These are phyloP conservation scores for Malacoctenus gilli DNA, from an alignment of 2,797 vertebrate genomes.

Conservation along the genomic window DNA sequence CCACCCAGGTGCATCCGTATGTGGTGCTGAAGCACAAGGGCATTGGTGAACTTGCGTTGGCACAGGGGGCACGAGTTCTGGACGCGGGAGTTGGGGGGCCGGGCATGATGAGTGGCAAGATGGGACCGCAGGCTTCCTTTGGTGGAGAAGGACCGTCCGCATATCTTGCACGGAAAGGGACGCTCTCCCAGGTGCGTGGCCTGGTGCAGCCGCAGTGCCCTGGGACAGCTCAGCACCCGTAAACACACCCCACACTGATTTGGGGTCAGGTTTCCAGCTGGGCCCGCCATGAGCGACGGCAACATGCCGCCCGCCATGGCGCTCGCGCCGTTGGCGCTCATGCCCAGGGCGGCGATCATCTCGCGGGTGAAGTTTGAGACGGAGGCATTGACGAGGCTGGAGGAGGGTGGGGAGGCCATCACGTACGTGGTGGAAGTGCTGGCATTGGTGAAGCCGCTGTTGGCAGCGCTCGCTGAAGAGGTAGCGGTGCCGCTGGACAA, in stretches of 20 bases:
- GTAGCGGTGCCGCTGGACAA: slow-evolving; percentile 56
- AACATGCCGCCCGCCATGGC: slow-evolving; percentile 61
- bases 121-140: slow-evolving; percentile 90
- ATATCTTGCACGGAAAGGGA: slow-evolving; percentile 92
- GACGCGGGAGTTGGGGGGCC: slow-evolving; percentile 83
- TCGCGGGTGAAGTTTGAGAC: slow-evolving; percentile 79
- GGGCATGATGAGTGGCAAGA: slow-evolving; percentile 88
- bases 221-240: slow-evolving; percentile 89
- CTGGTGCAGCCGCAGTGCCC: slow-evolving; percentile 89
- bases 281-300: slow-evolving; percentile 69
- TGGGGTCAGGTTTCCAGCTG: slow-evolving; percentile 70
- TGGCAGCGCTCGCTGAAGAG: slow-evolving; percentile 53
- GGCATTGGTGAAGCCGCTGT: slow-evolving; percentile 72
- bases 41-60: slow-evolving; percentile 93
- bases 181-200: slow-evolving; percentile 91
- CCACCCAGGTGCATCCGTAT: slow-evolving; percentile 93
- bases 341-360: slow-evolving; percentile 79
- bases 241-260: slow-evolving; percentile 92
- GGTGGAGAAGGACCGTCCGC: slow-evolving; percentile 91
- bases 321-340: slow-evolving; percentile 65
- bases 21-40: slow-evolving; percentile 91
- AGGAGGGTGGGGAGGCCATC: slow-evolving; percentile 74
- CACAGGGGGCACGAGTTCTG: slow-evolving; percentile 92
- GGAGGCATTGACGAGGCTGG: slow-evolving; percentile 67
- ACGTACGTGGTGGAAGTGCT: slow-evolving; percentile 77